Conservation (phyloP, 1,140 invertebrate species). For the Drosophila miranda region DNA sequence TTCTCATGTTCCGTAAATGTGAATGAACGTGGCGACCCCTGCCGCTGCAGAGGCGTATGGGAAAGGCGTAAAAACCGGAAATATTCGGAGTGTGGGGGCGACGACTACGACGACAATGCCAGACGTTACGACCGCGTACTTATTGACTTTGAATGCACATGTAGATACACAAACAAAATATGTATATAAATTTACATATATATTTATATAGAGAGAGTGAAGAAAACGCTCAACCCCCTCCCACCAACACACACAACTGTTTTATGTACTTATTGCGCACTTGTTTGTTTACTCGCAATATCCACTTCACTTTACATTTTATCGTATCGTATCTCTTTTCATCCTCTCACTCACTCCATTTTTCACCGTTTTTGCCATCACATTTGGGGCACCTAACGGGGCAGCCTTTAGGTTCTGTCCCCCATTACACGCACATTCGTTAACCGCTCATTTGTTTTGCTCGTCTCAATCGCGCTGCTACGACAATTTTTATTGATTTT, state of each 20-base stretch:
- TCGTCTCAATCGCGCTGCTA: conserved; percentile 69
- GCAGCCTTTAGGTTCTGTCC: conserved; percentile 16
- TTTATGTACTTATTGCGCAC: conserved; percentile 37
- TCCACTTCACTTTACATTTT: conserved; percentile 2
- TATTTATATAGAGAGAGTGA: conserved; percentile 40
- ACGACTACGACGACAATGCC: too few relatives aligned
- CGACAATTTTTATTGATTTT: conserved; percentile 67
- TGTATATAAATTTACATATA: conserved; percentile 20
- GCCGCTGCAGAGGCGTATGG: too few relatives aligned
- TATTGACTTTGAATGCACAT: too few relatives aligned
- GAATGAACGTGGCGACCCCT: too few relatives aligned
- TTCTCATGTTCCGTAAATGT: neutral
- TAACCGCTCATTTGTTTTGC: conserved; percentile 64
- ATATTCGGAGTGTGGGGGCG: too few relatives aligned
- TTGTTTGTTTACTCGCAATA: conserved; percentile 31
- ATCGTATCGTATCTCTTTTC: neutral
- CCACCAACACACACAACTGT: conserved; percentile 5
- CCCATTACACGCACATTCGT: conserved; percentile 39
- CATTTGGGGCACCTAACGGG: conserved; percentile 69
- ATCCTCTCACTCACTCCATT: neutral
- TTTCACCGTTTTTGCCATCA: conserved; percentile 34
- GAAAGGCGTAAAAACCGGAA: too few relatives aligned
- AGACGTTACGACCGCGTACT: too few relatives aligned
- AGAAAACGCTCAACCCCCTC: conserved; percentile 13
- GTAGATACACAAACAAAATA: conserved; percentile 26